Evolutionary conservation across 2,888 invertebrate genomes (phyloP), one percentile per base, ranked within the genome.

Genomic region (Campopleginae sp.): DNA sequence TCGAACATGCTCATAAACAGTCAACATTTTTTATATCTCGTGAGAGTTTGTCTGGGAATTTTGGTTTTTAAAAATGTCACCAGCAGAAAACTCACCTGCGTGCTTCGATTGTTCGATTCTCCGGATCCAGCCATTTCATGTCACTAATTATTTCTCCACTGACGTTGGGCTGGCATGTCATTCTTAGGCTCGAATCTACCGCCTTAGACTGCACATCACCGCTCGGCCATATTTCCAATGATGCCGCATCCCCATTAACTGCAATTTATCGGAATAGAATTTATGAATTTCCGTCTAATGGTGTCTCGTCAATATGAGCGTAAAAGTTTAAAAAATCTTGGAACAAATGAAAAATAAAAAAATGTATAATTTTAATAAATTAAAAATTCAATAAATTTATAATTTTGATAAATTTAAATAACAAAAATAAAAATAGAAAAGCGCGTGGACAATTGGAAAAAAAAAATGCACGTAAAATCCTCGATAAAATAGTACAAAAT

Each of bases 71-170:
- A 14, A 38, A 31, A 65, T 33, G 8, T 48, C n/a, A 1, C 12
- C 27, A 8, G 4, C 5, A 27, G 14, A 27, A 14, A 58, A 95
- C 96, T 96, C 94, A 96, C 96, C 95, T 94, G 88, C 95, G 95
- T 87, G 95, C 95, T 88, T 96, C 95, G 90, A 97, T 97, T 82
- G 95, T 95, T 86, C 95, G 95, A 90, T 96, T 96, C 86, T 95
- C 94, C 66, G 96, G 96, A 92, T 97, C 97, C 88, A 96, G 95
- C 98, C 98, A 98, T 91, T 97, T 96, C 65, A 98, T 95, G 90
- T 97, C 96, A 44, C 96, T 95, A 78, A 98, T 95, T 54, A 97
- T 94, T 2, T 95, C 95, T 90, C 97, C 96, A 0, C 95, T 95
- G 1, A 96, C 97, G 74, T 95, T 95, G 5, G 97, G 96, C 89